Evolutionary conservation across 2,113 vertebrate species (phyloP).

Genomic region (Cichladusa arquata): DNA sequence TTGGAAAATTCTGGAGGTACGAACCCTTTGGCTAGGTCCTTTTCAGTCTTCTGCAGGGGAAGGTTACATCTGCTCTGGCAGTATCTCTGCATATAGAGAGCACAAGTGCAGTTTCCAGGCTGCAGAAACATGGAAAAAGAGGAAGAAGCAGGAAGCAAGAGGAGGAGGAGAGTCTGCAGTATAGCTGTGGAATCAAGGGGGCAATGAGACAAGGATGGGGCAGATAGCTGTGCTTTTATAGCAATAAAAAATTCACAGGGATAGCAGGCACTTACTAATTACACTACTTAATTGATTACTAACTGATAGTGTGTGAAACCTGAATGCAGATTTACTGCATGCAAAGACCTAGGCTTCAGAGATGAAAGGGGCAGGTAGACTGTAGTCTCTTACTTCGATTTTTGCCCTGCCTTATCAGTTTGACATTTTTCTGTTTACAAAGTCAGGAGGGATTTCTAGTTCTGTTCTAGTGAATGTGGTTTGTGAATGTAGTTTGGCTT

Average conservation of each 20-base stretch:
- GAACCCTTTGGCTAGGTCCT: not conserved
- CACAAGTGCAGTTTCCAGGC: not conserved
- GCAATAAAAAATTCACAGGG: not conserved
- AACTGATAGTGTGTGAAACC: not conserved
- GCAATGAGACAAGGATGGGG: not conserved
- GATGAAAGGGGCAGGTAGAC: not conserved
- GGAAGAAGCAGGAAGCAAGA: not conserved
- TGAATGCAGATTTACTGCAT: not conserved
- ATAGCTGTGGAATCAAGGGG: not conserved
- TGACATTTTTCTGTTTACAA: not conserved
- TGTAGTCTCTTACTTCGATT: not conserved
- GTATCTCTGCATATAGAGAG: not conserved
- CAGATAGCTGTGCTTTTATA: not conserved
- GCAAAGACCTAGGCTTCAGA: not conserved
- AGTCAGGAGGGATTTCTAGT: not conserved
- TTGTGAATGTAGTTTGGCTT: not conserved
- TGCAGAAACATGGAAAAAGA: not conserved
- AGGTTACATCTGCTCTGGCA: not conserved
- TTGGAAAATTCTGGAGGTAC: not conserved
- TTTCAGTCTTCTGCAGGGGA: not conserved
- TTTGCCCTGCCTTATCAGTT: not conserved
- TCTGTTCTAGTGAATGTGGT: not conserved
- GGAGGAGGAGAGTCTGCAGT: not conserved
- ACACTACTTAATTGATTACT: not conserved
- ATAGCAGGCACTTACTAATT: not conserved